A percentile compares a stretch with the other conserved stretches of the same genome.
phyloP scores from a whole-genome alignment of 2,888 invertebrate genomes.

The Elegia similella region DNA sequence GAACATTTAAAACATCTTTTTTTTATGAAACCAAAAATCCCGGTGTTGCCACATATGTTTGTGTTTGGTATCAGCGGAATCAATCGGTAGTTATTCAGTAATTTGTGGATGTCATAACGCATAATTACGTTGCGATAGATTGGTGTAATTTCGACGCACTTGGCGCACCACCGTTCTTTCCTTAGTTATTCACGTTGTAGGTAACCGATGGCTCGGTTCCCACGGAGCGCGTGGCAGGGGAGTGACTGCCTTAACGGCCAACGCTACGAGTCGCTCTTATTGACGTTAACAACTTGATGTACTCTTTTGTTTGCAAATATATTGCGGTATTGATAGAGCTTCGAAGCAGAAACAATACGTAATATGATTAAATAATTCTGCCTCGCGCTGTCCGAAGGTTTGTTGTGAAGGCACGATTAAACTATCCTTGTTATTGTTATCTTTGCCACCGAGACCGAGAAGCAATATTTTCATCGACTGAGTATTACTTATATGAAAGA shows the following conservation, averaged over 20 bases:
- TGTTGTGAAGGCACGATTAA: no score
- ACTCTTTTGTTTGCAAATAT: background rate
- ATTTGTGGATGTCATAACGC: conserved; percentile 24
- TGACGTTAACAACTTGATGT: background rate
- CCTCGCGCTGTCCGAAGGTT: no score
- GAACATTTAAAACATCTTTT: no score
- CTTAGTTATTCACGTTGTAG: conserved; percentile 20
- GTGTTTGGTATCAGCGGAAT: conserved; percentile 21
- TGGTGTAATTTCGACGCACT: conserved; percentile 25
- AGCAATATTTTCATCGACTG: no score
- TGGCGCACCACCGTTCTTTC: conserved; percentile 2
- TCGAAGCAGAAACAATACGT: no score
- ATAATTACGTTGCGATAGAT: conserved; percentile 26
- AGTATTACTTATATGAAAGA: no score
- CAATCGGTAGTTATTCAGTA: conserved; percentile 23
- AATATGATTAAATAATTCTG: no score
- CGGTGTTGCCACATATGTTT: background rate
- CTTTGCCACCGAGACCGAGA: no score
- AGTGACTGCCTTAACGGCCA: conserved; percentile 6
- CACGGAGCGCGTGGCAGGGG: conserved; percentile 36
- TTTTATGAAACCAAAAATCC: background rate
- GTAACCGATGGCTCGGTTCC: conserved; percentile 33
- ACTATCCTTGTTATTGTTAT: no score
- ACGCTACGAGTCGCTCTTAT: conserved; percentile 1
- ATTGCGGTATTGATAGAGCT: no score